Evolutionary conservation across 2,888 invertebrate genomes (phyloP).

Genomic region (Polymixis lichenea): DNA sequence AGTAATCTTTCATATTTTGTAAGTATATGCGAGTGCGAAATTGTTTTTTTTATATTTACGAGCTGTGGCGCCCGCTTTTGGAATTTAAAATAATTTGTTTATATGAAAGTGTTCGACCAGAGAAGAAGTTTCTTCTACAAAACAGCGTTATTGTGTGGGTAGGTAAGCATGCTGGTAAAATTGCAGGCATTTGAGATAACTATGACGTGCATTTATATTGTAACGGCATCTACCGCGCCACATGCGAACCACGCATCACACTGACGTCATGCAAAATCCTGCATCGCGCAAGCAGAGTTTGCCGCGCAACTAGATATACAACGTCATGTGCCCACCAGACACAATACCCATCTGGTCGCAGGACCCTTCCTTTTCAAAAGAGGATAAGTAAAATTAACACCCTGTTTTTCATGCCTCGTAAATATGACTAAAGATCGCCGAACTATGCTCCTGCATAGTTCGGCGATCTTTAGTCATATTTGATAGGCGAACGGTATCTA

Average conservation of each 20-base stretch:
- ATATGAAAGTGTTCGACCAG: neutral
- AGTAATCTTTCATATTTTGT: slow-evolving; percentile 34
- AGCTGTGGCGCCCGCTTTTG: neutral
- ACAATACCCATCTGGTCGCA: too few species aligned
- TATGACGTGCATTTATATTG: neutral
- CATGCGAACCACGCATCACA: too few species aligned
- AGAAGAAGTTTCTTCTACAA: neutral
- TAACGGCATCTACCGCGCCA: too few species aligned
- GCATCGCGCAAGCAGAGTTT: too few species aligned
- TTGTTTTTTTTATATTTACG: slow-evolving; percentile 16
- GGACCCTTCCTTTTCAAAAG: too few species aligned
- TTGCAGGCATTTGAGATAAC: neutral
- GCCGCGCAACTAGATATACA: too few species aligned
- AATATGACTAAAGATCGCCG: neutral
- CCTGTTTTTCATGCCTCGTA: too few species aligned
- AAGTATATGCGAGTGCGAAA: slow-evolving; percentile 6
- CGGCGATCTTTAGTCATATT: too few species aligned
- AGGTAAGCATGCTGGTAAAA: neutral
- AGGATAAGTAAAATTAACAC: too few species aligned
- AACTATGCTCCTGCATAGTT: too few species aligned
- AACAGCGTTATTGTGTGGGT: neutral
- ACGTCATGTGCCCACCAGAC: too few species aligned
- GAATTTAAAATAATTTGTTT: neutral
- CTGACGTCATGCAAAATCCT: too few species aligned
- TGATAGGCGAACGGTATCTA: neutral